phyloP scores from a whole-genome alignment of 2,888 invertebrate genomes.

The Folsomia manolachei region DNA sequence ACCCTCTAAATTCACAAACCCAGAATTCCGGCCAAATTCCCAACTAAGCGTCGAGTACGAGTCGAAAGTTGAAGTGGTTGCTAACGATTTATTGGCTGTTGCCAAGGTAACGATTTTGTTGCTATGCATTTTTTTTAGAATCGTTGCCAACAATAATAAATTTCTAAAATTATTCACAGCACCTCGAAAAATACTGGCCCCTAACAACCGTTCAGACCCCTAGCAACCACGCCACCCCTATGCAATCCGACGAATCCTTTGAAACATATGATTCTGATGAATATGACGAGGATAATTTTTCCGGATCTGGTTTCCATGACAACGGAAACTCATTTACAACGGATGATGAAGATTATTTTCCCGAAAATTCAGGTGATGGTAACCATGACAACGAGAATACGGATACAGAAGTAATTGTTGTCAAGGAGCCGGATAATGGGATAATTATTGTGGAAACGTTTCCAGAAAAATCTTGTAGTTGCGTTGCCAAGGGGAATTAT shows the following conservation, averaged over 20 bases:
- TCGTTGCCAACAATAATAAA: neutral
- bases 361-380: slow-evolving; percentile 1
- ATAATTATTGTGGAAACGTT: too few species aligned
- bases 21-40: slow-evolving; percentile 13
- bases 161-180: slow-evolving; percentile 9
- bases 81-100: neutral
- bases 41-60: slow-evolving; percentile 11
- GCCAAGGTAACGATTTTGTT: neutral
- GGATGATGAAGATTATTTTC: slow-evolving; percentile 4
- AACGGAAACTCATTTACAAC: neutral
- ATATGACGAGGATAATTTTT: neutral
- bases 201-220: neutral
- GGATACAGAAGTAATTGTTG: too few species aligned
- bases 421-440: neutral
- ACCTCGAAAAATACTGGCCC: slow-evolving; percentile 30
- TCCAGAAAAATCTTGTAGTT: too few species aligned
- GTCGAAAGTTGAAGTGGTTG: neutral
- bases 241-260: slow-evolving; percentile 11
- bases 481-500: too few species aligned
- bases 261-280: neutral
- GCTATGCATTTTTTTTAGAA: neutral
- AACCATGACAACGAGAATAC: neutral
- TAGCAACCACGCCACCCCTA: neutral
- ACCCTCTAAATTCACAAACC: slow-evolving; percentile 12
- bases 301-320: neutral